A percentile compares a stretch with the other conserved stretches of the same genome.
These are phyloP conservation scores for Sycobia sp. DNA, from an alignment of 1,140 invertebrate genomes.

Conservation along the genomic window DNA sequence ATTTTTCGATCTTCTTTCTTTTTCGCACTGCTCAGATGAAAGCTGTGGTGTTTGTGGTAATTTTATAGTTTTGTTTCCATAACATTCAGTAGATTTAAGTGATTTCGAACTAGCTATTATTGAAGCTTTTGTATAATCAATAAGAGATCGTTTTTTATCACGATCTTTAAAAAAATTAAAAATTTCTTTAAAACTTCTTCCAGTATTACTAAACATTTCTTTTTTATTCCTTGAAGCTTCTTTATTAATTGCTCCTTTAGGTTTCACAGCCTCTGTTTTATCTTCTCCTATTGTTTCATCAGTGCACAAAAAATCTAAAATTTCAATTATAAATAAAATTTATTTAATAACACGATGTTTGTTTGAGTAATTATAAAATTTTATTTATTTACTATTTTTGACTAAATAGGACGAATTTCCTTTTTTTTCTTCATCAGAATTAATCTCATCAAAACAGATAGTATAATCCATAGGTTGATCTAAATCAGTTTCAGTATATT, in stretches of 20 bases:
- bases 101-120: conserved; percentile 3
- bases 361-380: conserved; percentile 1
- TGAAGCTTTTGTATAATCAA: conserved; percentile 17
- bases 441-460: conserved; percentile 23
- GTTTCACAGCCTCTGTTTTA: conserved; percentile 8
- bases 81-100: conserved; percentile 7
- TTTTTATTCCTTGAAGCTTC: conserved; percentile 20
- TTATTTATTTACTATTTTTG: conserved; percentile 17
- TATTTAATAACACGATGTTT: neutral
- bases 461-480: conserved; percentile 31
- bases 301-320: conserved; percentile 15
- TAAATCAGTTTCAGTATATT: conserved; percentile 26
- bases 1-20: conserved; percentile 17
- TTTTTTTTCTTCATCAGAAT: conserved; percentile 24
- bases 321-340: neutral
- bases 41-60: neutral
- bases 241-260: conserved; percentile 16
- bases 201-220: conserved; percentile 29
- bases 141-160: conserved; percentile 23
- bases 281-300: conserved; percentile 18
- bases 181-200: conserved; percentile 31
- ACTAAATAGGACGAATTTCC: neutral
- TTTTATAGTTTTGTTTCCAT: conserved; percentile 12
- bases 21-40: conserved; percentile 15
- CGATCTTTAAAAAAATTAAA: conserved; percentile 34